Evolutionary conservation across 2,888 invertebrate species (phyloP).

Genomic region (Eupithecia dodoneata): DNA sequence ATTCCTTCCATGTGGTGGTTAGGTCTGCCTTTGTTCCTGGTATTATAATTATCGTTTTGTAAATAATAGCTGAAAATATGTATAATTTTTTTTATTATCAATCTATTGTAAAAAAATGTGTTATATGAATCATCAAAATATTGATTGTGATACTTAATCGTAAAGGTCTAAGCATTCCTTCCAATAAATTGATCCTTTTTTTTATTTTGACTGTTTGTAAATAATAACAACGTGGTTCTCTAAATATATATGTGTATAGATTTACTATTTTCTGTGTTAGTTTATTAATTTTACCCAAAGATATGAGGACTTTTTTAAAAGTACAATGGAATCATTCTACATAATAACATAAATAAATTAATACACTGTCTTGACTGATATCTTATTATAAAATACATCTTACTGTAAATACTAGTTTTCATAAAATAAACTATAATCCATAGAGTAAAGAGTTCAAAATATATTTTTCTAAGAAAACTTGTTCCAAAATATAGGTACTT

Average conservation of each 20-base stretch:
- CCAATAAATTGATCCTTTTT: constrained; percentile 25
- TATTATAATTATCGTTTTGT: background rate
- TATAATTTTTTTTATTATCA: background rate
- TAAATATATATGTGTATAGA: background rate
- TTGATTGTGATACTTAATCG: constrained; percentile 35
- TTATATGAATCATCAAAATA: constrained; percentile 13
- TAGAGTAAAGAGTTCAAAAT: constrained; percentile 1
- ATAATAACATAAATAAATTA: background rate
- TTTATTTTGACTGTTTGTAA: background rate
- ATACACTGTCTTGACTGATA: constrained; percentile 41
- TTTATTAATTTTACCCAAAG: background rate
- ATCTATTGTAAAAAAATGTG: background rate
- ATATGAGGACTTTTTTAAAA: background rate
- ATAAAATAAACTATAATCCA: background rate
- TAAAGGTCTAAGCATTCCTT: constrained; percentile 51
- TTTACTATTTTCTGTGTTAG: background rate
- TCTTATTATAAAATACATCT: constrained; percentile 38
- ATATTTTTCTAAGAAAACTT: constrained; percentile 11
- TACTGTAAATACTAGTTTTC: constrained; percentile 13
- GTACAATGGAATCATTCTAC: background rate
- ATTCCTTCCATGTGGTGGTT: background rate
- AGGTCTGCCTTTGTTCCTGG: background rate
- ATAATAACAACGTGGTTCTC: background rate
- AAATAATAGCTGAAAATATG: background rate
- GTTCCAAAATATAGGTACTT: background rate